phyloP scores from a whole-genome alignment of 2,888 invertebrate species.

The Cacoxenus indagator region DNA sequence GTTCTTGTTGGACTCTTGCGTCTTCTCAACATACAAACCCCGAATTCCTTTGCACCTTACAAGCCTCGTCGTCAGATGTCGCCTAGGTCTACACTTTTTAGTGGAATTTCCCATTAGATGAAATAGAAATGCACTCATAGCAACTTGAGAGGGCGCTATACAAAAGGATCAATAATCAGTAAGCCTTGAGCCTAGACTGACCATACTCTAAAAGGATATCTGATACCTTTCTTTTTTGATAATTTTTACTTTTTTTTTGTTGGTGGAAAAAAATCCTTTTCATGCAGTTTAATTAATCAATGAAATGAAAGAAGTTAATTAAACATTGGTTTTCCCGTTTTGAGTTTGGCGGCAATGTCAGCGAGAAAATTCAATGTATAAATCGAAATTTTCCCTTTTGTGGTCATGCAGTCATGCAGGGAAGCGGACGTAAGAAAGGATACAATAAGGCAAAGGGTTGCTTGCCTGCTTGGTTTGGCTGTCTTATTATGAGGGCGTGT shows the following conservation, averaged over 20 bases:
- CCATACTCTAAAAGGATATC: background rate
- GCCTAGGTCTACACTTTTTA: background rate
- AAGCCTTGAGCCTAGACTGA: background rate
- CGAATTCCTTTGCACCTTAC: background rate
- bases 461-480: background rate
- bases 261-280: slow-evolving; percentile 43
- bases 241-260: too few species aligned
- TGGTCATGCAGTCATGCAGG: background rate
- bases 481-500: slow-evolving; percentile 47
- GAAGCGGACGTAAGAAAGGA: slow-evolving; percentile 7
- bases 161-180: background rate
- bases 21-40: background rate
- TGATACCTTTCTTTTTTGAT: background rate
- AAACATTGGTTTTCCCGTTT: slow-evolving; percentile 46
- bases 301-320: slow-evolving; percentile 44
- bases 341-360: background rate
- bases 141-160: background rate
- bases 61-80: background rate
- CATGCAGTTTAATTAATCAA: slow-evolving; percentile 58
- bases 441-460: slow-evolving; percentile 17
- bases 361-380: slow-evolving; percentile 5
- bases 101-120: background rate
- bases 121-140: background rate
- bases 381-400: background rate
- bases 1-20: too few species aligned